Evolutionary conservation across 1,140 invertebrate species (phyloP), one percentile per base, ranked within the genome.

Genomic region (Pseudomyrmex sp.): DNA sequence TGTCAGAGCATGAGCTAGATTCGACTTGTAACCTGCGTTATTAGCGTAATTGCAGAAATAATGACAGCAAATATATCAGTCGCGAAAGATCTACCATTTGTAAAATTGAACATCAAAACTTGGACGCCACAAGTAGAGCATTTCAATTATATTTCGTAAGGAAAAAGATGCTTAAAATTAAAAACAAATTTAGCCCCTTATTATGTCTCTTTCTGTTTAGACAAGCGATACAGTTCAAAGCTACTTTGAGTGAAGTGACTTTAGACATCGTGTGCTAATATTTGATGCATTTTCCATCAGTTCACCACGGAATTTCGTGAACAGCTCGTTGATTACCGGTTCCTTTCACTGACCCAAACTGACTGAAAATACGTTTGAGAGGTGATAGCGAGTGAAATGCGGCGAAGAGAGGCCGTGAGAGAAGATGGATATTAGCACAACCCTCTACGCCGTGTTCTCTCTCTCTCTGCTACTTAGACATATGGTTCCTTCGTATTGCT

Each of bases 321-420:
- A 80, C 66, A 72, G 66, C 69, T 80, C 52, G 76, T 58, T 66
- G 76, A 80, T 80, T 80, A 80, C 70, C 56, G 66, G 20, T 61
- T 44, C 26, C 76, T 69, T 56, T 46, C 48, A 59, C 66, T 80
- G 44, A 68, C 52, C 75, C 5, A 35, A 35, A 35, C 35, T 35
- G 35, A 35, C 35, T 35, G 35, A 35, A 77, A 59, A 80, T 59
- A 72, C 20, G 12, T 70, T 80, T 20, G 12, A 72, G 66, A 80
- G 54, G 65, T 20, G 76, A 70, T 52, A 72, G 54, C 44, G 26
- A 72, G 66, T 72, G 66, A 80, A 80, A 80, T 80, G 76, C 54
- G 66, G 65, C 59, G 76, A 58, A 70, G 35, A 35, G 35, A 70
- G 66, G 76, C 66, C 44, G 72, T 59, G 66, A 72, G 54, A 7